A percentile compares a stretch with the other conserved stretches of the same genome.
Evolutionary conservation across 2,113 vertebrate genomes (phyloP).

Genomic region (Galeopterus variegatus): DNA sequence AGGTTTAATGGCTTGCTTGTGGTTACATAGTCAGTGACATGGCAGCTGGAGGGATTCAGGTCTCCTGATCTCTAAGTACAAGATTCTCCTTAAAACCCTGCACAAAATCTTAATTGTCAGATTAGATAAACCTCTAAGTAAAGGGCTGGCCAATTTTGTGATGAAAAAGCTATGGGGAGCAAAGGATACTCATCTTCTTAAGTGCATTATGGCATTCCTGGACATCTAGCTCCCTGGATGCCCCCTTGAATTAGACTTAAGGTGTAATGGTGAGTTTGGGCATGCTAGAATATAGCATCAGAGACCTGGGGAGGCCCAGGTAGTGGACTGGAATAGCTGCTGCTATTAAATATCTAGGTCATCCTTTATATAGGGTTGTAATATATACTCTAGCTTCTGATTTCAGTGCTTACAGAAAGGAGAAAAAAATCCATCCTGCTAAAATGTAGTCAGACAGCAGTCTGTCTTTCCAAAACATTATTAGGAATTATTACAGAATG

Average conservation of each 20-base stretch:
- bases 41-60: neutral
- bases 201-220: slow-evolving; percentile 56
- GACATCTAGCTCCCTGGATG: slow-evolving; percentile 64
- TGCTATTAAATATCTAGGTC: slow-evolving; percentile 85
- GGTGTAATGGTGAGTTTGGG: slow-evolving; percentile 78
- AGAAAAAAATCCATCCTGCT: slow-evolving; percentile 84
- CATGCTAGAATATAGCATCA: slow-evolving; percentile 77
- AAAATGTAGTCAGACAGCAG: slow-evolving; percentile 89
- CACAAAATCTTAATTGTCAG: slow-evolving; percentile 56
- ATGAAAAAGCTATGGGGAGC: slow-evolving; percentile 31
- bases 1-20: neutral
- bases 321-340: slow-evolving; percentile 81
- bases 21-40: neutral
- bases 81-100: neutral
- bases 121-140: slow-evolving; percentile 33
- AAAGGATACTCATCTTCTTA: neutral
- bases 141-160: slow-evolving; percentile 48
- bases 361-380: slow-evolving; percentile 82
- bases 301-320: slow-evolving; percentile 84
- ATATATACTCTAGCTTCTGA: slow-evolving; percentile 84
- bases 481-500: slow-evolving; percentile 89
- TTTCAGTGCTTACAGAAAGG: slow-evolving; percentile 87
- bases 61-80: neutral
- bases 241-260: slow-evolving; percentile 73
- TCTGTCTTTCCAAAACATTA: slow-evolving; percentile 90